phyloP scores from a whole-genome alignment of 2,113 vertebrate genomes.

The Pogonocichla stellata region DNA sequence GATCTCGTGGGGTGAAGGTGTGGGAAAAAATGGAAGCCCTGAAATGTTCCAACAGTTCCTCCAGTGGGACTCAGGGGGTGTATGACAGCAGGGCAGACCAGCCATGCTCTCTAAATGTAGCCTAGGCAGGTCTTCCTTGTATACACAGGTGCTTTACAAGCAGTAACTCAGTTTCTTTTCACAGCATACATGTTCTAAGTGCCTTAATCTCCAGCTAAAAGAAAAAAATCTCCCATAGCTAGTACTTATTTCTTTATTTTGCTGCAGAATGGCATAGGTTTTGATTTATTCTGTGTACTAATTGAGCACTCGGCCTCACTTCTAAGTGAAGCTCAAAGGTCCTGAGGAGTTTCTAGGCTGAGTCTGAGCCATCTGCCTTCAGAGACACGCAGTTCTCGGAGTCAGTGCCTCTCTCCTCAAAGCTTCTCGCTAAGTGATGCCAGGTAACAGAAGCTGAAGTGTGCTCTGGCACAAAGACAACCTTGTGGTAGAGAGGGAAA shows the following conservation, averaged over 20 bases:
- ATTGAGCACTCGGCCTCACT: neutral
- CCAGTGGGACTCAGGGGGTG: neutral
- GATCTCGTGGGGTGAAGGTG: no score
- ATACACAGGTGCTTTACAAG: neutral
- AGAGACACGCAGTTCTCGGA: accelerated
- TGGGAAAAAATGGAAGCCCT: neutral
- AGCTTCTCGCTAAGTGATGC: neutral
- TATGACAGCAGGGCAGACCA: neutral
- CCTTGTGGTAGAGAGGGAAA: neutral
- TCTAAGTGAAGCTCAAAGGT: neutral
- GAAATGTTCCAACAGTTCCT: neutral
- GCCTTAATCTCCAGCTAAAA: neutral
- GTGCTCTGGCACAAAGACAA: neutral
- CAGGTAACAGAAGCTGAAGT: neutral
- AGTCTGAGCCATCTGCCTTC: neutral
- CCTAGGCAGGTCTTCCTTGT: neutral
- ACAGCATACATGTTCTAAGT: accelerated
- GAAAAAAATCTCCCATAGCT: no score
- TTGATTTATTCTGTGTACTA: neutral
- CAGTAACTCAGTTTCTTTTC: neutral
- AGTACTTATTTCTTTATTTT: neutral
- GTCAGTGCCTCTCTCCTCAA: neutral
- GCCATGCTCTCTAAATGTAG: neutral
- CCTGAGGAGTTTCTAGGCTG: neutral
- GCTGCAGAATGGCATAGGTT: neutral